A percentile compares a stretch with the other conserved stretches of the same genome.
Conservation (phyloP, 64 coral and sea anemone species). For the Montipora capricornis region DNA sequence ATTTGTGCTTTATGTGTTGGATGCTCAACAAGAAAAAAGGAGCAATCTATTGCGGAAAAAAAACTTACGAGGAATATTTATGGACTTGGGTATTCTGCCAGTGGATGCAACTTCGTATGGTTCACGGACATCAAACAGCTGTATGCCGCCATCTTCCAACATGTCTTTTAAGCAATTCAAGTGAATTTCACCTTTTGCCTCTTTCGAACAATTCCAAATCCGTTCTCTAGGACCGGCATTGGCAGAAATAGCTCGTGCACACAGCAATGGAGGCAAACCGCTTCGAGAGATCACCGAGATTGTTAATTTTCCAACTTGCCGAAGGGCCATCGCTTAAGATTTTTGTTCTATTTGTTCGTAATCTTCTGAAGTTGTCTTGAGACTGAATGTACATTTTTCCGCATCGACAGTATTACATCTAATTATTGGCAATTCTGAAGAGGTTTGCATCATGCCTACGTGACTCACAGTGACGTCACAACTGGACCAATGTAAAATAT, state of each 20-base stretch:
- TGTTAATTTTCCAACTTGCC: constrained; percentile 26
- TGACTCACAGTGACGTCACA: constrained; percentile 13
- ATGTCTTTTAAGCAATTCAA: constrained; percentile 72
- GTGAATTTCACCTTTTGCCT: not conserved
- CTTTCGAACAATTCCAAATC: constrained; percentile 37
- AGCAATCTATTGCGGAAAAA: too few species aligned
- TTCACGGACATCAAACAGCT: constrained; percentile 91
- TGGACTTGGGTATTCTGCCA: constrained; percentile 76
- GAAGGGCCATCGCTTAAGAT: constrained; percentile 3
- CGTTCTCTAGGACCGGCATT: constrained; percentile 27
- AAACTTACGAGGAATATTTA: constrained; percentile 91
- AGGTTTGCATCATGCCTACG: not conserved
- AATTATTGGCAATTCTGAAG: not conserved
- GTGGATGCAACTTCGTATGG: constrained; percentile 74
- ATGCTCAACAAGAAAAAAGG: too few species aligned
- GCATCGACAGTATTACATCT: not conserved
- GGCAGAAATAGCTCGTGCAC: not conserved
- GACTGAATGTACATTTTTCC: not conserved
- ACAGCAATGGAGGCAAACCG: not conserved
- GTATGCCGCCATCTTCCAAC: constrained; percentile 57
- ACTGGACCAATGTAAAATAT: not conserved
- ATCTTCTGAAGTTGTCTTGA: not conserved
- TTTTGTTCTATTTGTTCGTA: not conserved
- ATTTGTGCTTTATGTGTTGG: too few species aligned
- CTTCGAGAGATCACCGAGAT: not conserved